These are phyloP conservation scores for Abrostola triplasia DNA, from an alignment of 2,888 invertebrate species.

Conservation along the genomic window DNA sequence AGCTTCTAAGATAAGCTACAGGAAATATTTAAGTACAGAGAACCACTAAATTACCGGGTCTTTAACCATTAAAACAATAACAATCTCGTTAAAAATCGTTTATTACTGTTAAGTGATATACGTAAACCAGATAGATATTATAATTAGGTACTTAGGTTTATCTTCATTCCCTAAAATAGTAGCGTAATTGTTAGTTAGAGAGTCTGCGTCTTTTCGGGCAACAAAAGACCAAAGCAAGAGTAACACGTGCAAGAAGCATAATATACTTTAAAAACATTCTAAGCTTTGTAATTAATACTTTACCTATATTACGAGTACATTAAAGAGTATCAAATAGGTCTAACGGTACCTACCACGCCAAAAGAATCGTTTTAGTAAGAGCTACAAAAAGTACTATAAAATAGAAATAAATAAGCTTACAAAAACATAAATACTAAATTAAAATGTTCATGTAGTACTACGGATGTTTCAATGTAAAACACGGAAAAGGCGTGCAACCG, in stretches of 20 bases:
- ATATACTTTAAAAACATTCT: too few species aligned
- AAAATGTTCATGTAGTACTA: background rate
- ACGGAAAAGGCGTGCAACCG: constrained; percentile 41
- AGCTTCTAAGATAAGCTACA: too few species aligned
- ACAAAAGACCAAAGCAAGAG: too few species aligned
- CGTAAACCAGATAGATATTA: constrained; percentile 3
- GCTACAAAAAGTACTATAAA: background rate
- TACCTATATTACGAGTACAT: too few species aligned
- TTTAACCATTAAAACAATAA: constrained; percentile 45
- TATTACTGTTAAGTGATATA: constrained; percentile 28
- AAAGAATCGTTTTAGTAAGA: too few species aligned
- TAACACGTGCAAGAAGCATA: too few species aligned
- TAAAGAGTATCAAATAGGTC: too few species aligned
- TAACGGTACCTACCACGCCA: too few species aligned
- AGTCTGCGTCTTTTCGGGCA: background rate
- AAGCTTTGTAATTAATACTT: too few species aligned
- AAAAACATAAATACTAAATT: background rate
- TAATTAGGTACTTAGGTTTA: constrained; percentile 7
- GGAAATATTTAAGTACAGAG: background rate
- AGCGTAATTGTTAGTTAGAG: background rate
- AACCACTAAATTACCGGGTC: constrained; percentile 11
- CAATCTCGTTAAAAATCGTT: constrained; percentile 46
- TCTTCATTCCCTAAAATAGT: background rate
- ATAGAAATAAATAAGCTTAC: background rate
- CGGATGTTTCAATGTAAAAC: constrained; percentile 12